phyloP scores from a whole-genome alignment of 2,113 vertebrate genomes.

The Opisthocomus hoazin region DNA sequence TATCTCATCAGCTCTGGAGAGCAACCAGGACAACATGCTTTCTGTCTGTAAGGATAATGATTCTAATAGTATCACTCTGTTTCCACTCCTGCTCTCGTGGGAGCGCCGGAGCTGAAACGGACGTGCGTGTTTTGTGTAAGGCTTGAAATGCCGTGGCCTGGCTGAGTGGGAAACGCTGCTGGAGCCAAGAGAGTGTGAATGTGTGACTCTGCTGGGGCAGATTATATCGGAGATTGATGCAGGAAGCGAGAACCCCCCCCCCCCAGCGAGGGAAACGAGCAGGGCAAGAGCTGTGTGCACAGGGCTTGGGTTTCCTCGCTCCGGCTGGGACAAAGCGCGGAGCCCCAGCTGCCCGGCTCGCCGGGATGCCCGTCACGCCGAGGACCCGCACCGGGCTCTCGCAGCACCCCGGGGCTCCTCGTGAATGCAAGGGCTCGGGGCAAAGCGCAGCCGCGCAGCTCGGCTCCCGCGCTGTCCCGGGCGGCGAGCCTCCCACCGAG shows the following conservation, averaged over 20 bases:
- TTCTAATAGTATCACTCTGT: not conserved
- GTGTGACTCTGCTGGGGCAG: slow-evolving; percentile 30
- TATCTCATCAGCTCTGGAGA: slow-evolving; percentile 14
- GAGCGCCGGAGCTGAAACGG: not conserved
- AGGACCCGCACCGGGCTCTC: not conserved
- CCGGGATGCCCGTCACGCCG: not conserved
- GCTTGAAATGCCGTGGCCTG: not conserved
- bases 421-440: not conserved
- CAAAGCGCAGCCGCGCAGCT: fast-evolving
- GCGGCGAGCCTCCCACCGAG: not conserved
- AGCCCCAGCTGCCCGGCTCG: not conserved
- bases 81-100: not conserved
- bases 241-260: not conserved
- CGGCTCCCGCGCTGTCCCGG: not conserved
- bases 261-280: not conserved
- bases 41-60: not conserved
- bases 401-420: not conserved
- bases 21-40: not conserved
- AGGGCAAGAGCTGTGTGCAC: not conserved
- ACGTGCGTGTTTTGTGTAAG: not conserved
- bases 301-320: not conserved
- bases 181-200: not conserved
- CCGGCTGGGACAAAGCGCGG: not conserved
- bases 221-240: not conserved
- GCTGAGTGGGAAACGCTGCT: not conserved